Evolutionary conservation across 2,797 vertebrate genomes (phyloP), one percentile per base, ranked within the genome.

Genomic region (Astyanax mexicanus): DNA sequence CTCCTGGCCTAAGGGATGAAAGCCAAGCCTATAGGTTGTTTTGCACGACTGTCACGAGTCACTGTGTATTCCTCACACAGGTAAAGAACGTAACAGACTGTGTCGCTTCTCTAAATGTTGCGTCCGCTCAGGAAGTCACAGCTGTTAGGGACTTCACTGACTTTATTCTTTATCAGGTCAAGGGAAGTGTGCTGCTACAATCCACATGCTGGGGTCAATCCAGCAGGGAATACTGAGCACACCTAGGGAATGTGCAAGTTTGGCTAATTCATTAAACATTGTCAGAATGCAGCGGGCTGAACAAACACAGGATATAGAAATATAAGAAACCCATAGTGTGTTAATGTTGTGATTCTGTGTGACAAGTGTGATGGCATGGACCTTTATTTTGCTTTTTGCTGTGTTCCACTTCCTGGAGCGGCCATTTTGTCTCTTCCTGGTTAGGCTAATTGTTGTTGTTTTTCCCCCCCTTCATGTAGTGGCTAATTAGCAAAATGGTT

Each of bases 91-190:
- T 77, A 54, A 57, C 35, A 38, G 57, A 49, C 9, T n/a, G 27
- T 38, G 47, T 9, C 10, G 6, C 8, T 52, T 72, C 58, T n/a
- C 6, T 42, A 57, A 73, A 67, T 66, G 38, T 55, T 62, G 44
- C 47, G 32, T 75, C 81, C 81, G 49, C 74, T 81, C 88, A 88
- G 88, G 89, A 92, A 89, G 84, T 85, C 80, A 64, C 73, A 61
- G 61, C 68, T 52, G 72, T 3, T 82, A 78, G 72, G 4, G 66
- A 79, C 79, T 85, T 80, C 12, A 29, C 82, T 86, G 86, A 88
- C 91, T 91, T 86, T 85, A 79, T 88, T 90, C 85, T 86, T 73
- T 6, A 51, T 87, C 80, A 88, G 84, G 72, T 82, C 79, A 81
- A 77, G 83, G 85, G 89, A 91, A 90, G 62, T 27, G 13, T 74